Evolutionary conservation across 2,797 vertebrate species (phyloP).

Genomic region (Gastrophryne carolinensis): DNA sequence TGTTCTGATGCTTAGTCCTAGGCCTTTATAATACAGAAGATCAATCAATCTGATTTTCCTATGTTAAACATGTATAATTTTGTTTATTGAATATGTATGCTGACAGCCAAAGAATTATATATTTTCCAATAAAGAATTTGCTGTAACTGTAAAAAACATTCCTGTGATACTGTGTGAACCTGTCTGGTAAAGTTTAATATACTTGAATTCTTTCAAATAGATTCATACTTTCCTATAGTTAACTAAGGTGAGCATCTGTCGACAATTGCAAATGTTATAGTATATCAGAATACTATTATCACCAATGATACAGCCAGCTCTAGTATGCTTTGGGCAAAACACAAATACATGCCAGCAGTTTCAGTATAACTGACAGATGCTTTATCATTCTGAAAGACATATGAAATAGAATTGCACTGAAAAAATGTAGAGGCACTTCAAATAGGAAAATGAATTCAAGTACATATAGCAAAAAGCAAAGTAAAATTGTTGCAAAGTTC

Average conservation of each 20-base stretch:
- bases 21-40: too few species aligned
- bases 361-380: constrained; percentile 51
- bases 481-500: too few species aligned
- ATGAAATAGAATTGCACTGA: constrained; percentile 49
- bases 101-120: neutral
- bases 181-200: neutral
- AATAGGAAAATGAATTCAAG: constrained; percentile 2
- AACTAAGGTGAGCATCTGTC: constrained; percentile 57
- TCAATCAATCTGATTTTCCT: too few species aligned
- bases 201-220: neutral
- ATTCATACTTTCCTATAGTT: constrained; percentile 30
- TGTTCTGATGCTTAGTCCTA: too few species aligned
- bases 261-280: constrained; percentile 47
- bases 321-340: constrained; percentile 58
- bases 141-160: neutral
- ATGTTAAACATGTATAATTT: too few species aligned
- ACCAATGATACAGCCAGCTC: constrained; percentile 59
- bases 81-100: neutral
- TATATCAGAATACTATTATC: constrained; percentile 51
- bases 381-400: constrained; percentile 52
- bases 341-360: constrained; percentile 51
- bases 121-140: neutral
- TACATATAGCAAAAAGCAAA: constrained; percentile 2
- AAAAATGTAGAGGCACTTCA: constrained; percentile 40
- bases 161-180: neutral